Conservation (phyloP, 2,797 vertebrate genomes). For the Artibeus lituratus region DNA sequence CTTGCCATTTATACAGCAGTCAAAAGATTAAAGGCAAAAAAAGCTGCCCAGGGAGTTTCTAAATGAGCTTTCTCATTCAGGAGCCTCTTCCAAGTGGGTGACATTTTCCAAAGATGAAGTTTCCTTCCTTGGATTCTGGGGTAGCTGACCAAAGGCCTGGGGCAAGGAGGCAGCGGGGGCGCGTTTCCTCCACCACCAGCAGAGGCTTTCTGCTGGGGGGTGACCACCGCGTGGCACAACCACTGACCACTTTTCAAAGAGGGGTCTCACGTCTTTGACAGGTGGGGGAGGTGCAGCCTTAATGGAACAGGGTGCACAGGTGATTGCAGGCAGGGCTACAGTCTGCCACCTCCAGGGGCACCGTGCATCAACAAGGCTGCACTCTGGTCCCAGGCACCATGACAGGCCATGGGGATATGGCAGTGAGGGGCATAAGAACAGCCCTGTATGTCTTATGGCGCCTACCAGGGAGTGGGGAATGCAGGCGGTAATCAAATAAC, state of each 20-base stretch:
- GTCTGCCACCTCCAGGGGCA: background rate
- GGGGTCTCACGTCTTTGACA: background rate
- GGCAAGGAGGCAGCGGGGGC: accelerated
- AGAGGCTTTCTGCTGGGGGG: background rate
- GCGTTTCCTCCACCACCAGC: background rate
- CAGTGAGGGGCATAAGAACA: background rate
- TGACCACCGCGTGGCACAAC: accelerated
- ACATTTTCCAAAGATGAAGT: constrained; percentile 47
- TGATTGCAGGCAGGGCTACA: background rate
- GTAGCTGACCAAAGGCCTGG: background rate
- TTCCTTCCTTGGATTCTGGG: background rate
- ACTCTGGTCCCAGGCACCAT: background rate
- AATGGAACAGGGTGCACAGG: background rate
- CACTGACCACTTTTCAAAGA: background rate
- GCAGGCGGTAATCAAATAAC: background rate
- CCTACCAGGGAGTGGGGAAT: background rate
- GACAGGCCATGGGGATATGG: accelerated
- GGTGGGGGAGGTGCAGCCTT: background rate
- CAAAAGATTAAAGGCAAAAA: constrained; percentile 38
- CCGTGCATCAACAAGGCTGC: background rate
- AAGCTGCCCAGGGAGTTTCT: constrained; percentile 14
- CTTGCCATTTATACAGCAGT: constrained; percentile 21
- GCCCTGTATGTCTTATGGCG: background rate
- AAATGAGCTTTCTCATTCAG: constrained; percentile 47
- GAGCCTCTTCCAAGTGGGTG: constrained; percentile 32